Percentiles rank a stretch among this genome's conserved stretches.
Evolutionary conservation across 2,888 invertebrate species (phyloP).

Genomic region (Ennomos quercinarius): DNA sequence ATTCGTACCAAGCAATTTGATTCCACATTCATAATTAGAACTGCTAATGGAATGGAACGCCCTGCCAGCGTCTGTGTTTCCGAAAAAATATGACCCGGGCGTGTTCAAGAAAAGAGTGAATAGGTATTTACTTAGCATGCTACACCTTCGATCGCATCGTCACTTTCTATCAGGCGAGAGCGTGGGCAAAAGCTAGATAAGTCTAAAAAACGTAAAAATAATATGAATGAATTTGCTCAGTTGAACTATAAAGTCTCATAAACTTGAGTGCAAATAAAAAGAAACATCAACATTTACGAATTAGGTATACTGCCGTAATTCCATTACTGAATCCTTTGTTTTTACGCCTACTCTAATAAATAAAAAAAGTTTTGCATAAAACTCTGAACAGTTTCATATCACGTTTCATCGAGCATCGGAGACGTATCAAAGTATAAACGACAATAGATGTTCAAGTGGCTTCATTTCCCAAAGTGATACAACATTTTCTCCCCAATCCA

Average conservation of each 20-base stretch:
- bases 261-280: constrained; percentile 13
- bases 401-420: constrained; percentile 48
- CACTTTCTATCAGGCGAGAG: too few relatives aligned
- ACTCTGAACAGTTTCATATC: constrained; percentile 45
- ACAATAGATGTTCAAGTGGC: constrained; percentile 58
- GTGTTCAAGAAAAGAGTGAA: too few relatives aligned
- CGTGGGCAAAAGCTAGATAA: too few relatives aligned
- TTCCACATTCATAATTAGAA: too few relatives aligned
- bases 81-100: too few relatives aligned
- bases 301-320: constrained; percentile 29
- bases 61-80: too few relatives aligned
- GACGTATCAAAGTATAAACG: constrained; percentile 55
- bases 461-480: constrained; percentile 67
- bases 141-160: too few relatives aligned
- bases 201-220: too few relatives aligned
- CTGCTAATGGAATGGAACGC: too few relatives aligned
- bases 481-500: constrained; percentile 61
- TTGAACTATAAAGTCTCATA: constrained; percentile 1
- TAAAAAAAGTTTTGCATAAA: constrained; percentile 38
- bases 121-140: too few relatives aligned
- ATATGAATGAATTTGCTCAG: too few relatives aligned
- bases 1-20: too few relatives aligned
- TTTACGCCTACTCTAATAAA: constrained; percentile 30
- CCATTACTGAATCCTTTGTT: constrained; percentile 28
- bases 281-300: constrained; percentile 14